These are phyloP conservation scores for Tachuris rubrigastra DNA, from an alignment of 2,113 vertebrate genomes.

Conservation along the genomic window DNA sequence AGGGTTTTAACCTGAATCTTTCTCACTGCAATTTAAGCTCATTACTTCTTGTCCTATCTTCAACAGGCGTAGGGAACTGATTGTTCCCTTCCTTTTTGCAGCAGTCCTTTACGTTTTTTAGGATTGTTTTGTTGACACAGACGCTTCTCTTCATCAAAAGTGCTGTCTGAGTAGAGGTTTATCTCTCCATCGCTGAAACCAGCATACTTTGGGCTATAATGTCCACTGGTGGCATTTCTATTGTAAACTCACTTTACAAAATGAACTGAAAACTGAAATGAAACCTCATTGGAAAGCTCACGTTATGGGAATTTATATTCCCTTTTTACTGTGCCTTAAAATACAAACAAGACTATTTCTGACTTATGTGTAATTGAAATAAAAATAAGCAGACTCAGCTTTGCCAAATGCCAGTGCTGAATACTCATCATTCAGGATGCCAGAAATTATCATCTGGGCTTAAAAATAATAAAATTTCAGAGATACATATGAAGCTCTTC, in stretches of 20 bases:
- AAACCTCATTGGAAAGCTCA: slow-evolving; percentile 4
- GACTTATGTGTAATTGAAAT: background rate
- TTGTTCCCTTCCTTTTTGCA: slow-evolving; percentile 37
- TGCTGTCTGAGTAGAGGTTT: background rate
- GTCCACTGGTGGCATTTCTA: background rate
- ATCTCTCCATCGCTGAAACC: background rate
- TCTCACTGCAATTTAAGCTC: slow-evolving; percentile 27
- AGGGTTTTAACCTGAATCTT: slow-evolving; percentile 6
- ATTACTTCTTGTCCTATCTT: slow-evolving; percentile 30
- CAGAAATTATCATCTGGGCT: background rate
- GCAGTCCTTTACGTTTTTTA: background rate
- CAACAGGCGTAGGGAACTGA: background rate
- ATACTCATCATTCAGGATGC: background rate
- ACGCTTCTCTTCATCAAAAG: background rate
- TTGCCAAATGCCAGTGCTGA: background rate
- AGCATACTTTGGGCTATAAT: background rate
- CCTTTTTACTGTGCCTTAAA: slow-evolving; percentile 15
- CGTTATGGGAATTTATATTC: slow-evolving; percentile 27
- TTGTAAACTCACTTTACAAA: background rate
- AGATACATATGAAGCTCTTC: background rate
- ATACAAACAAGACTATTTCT: slow-evolving; percentile 27
- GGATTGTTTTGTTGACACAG: slow-evolving; percentile 15
- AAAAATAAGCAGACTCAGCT: background rate
- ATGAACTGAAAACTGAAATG: slow-evolving; percentile 20
- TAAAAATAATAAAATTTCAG: background rate